phyloP scores from a whole-genome alignment of 2,888 invertebrate species.

The Rosalia funebris region DNA sequence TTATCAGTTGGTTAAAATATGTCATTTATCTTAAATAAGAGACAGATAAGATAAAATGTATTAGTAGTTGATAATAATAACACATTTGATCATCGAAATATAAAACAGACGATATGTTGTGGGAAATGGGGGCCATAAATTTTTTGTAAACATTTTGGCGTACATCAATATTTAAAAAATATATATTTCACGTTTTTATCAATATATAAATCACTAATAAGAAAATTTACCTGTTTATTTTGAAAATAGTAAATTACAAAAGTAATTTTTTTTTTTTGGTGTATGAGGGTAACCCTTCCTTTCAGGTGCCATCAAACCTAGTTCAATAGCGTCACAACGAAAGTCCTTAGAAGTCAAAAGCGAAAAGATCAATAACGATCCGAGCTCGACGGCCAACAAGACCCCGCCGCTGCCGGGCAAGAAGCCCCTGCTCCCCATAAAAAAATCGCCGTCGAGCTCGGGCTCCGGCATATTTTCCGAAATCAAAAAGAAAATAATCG shows the following conservation, averaged over 20 bases:
- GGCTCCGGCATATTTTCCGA: constrained; percentile 46
- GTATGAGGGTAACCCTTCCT: no score
- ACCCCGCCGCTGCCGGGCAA: constrained; percentile 68
- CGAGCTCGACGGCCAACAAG: constrained; percentile 48
- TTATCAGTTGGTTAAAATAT: no score
- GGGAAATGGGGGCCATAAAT: no score
- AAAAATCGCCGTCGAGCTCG: constrained; percentile 73
- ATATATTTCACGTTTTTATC: not conserved
- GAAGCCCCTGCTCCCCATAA: constrained; percentile 73
- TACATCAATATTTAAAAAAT: not conserved
- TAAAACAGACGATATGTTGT: no score
- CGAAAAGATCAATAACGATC: constrained; percentile 48
- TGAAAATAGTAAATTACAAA: no score
- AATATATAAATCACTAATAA: no score
- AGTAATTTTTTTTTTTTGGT: not conserved
- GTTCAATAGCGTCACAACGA: constrained; percentile 65
- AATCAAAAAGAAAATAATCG: constrained; percentile 52
- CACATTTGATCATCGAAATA: not conserved
- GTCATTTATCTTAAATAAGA: not conserved
- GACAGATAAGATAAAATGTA: not conserved
- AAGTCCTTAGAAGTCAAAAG: constrained; percentile 65
- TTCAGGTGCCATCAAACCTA: constrained; percentile 48
- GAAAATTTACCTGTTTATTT: no score
- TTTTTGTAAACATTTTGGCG: not conserved
- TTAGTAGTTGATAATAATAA: not conserved